Evolutionary conservation across 2,113 vertebrate genomes (phyloP).

Genomic region (Pedionomus torquatus): DNA sequence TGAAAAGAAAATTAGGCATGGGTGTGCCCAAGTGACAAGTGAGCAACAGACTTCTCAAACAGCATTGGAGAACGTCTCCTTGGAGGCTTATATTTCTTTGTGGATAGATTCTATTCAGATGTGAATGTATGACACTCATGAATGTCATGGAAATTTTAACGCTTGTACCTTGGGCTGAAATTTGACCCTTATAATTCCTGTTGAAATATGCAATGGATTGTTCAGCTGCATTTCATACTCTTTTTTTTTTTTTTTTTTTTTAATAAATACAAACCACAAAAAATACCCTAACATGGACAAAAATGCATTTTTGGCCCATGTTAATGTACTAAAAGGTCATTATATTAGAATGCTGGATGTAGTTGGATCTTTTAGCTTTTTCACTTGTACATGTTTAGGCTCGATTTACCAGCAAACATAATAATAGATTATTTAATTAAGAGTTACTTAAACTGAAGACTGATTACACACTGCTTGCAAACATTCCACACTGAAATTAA

Average conservation of each 20-base stretch:
- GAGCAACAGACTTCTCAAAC: neutral
- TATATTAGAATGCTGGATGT: conserved; percentile 1
- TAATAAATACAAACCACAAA: too few relatives aligned
- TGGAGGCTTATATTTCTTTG: neutral
- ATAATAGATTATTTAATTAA: conserved; percentile 76
- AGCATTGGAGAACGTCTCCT: rapidly evolving
- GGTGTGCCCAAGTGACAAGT: neutral
- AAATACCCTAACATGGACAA: neutral
- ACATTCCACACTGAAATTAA: conserved; percentile 57
- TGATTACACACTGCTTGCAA: conserved; percentile 71
- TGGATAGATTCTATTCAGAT: neutral
- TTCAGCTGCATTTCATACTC: neutral
- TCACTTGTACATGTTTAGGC: conserved; percentile 65
- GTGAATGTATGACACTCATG: neutral
- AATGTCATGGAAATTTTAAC: neutral
- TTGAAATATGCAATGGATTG: neutral
- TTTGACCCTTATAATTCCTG: neutral
- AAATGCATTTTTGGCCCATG: neutral
- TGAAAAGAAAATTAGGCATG: neutral
- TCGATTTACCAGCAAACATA: conserved; percentile 47
- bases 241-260: too few relatives aligned
- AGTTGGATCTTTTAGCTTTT: conserved; percentile 21
- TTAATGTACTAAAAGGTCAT: neutral
- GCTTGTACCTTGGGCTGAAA: neutral
- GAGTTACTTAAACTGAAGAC: conserved; percentile 69